Evolutionary conservation across 2,888 invertebrate genomes (phyloP), one percentile per base, ranked within the genome.

Genomic region (Caenorhabditis doughertyi): DNA sequence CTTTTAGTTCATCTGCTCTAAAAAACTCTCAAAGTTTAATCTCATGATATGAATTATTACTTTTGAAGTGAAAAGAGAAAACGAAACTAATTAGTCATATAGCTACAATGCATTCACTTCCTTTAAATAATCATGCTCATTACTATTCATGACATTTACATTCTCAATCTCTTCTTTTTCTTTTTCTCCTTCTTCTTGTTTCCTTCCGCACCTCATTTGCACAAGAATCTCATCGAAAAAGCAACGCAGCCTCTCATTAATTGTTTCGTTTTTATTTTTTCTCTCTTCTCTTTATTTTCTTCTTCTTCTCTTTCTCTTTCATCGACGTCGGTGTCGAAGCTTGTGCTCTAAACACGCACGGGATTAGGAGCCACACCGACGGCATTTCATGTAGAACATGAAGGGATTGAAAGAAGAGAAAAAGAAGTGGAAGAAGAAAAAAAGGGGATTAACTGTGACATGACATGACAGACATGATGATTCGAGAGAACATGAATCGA

Each of bases 91-190:
- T 77, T 77, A 68, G 67, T 9, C 25, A 73, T 16, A 44, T 25
- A 58, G 18, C 21, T 42, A 9, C 11, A 49, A 65, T 65, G 32
- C 64, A 65, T 32, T 23, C 11, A 67, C 58, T 67, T 76, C 60
- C 76, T 74, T 44, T 58, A 76, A 76, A 76, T 76, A 76, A 68
- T 76, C 60, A 68, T 42, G 51, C 76, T 74, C 56, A 81, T 72
- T 74, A 74, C 65, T 76, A 70, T 64, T 76, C 70, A 60, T 56
- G 64, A 51, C 74, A 64, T 72, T 72, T 72, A 58, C 65, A 71
- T 79, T 65, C 55, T 64, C 71, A 49, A 56, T 68, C 77, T n/a
- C 51, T 64, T 64, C 42, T 32, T 47, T 21, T 49, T 47, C 39
- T 56, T 29, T 21, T 74, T 67, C 65, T 39, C 32, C 27, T 39